These are phyloP conservation scores for Nicator chloris DNA, from an alignment of 2,113 vertebrate species.

Conservation along the genomic window DNA sequence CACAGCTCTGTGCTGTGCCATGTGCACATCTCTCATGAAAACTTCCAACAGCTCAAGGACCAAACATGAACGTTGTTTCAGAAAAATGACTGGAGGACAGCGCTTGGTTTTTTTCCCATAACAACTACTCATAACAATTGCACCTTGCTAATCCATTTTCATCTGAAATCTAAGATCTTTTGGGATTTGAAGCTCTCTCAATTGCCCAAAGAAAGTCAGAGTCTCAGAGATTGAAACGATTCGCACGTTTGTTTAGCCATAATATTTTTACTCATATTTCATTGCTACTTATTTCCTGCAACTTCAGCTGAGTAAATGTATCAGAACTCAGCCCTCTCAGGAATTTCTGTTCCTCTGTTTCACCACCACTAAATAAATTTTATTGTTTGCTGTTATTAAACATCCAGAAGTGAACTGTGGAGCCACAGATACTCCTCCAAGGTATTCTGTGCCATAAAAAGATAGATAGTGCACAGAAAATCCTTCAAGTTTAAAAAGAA, in stretches of 20 bases:
- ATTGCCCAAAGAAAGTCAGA: neutral
- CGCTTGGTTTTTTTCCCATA: neutral
- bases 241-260: neutral
- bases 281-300: neutral
- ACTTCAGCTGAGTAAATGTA: neutral
- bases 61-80: neutral
- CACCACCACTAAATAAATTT: slow-evolving; percentile 9
- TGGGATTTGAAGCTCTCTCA: neutral
- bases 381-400: slow-evolving; percentile 24
- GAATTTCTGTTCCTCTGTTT: neutral
- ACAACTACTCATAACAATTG: neutral
- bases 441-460: neutral
- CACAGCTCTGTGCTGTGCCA: neutral
- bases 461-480: neutral
- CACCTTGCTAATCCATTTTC: neutral
- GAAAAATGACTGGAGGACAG: neutral
- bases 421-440: neutral
- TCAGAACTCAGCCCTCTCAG: neutral
- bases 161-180: neutral
- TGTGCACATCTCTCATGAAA: accelerated
- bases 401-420: neutral
- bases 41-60: neutral
- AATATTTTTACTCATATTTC: neutral
- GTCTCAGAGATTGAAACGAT: neutral
- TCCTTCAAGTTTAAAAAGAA: neutral